These are phyloP conservation scores for Otocyon megalotis DNA, from an alignment of 2,113 vertebrate species.

Conservation along the genomic window DNA sequence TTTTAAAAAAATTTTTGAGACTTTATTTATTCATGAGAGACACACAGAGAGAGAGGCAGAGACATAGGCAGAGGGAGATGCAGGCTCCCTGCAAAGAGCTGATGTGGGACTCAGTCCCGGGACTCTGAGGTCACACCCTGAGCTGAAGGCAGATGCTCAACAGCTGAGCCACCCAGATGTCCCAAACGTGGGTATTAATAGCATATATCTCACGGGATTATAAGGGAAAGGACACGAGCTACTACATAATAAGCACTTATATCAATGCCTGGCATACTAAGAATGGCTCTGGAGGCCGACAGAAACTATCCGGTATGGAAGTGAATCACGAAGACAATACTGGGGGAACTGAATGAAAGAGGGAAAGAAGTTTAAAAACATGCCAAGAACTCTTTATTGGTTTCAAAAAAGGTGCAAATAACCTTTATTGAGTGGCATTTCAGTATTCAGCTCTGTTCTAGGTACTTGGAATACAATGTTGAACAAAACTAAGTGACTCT, in stretches of 20 bases:
- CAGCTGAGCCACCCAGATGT: too few species aligned
- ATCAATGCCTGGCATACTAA: background rate
- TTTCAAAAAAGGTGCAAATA: background rate
- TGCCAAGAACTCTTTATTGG: background rate
- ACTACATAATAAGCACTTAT: fast-evolving
- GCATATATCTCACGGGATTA: background rate
- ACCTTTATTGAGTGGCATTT: background rate
- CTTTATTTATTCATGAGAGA: too few species aligned
- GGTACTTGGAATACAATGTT: background rate
- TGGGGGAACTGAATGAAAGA: background rate
- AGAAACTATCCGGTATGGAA: background rate
- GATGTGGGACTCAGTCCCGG: too few species aligned
- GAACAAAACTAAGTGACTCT: background rate
- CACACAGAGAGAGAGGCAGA: too few species aligned
- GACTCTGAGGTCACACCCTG: too few species aligned
- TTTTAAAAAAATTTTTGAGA: too few species aligned
- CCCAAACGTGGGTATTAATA: background rate
- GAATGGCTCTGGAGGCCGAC: background rate
- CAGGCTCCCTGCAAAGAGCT: too few species aligned
- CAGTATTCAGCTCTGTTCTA: background rate
- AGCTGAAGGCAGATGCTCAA: too few species aligned
- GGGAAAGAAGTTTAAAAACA: background rate
- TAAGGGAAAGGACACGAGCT: background rate
- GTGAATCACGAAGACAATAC: background rate
- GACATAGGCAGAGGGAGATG: too few species aligned